Conservation (phyloP, 2,113 vertebrate species). For the Megaceryle maxima region DNA sequence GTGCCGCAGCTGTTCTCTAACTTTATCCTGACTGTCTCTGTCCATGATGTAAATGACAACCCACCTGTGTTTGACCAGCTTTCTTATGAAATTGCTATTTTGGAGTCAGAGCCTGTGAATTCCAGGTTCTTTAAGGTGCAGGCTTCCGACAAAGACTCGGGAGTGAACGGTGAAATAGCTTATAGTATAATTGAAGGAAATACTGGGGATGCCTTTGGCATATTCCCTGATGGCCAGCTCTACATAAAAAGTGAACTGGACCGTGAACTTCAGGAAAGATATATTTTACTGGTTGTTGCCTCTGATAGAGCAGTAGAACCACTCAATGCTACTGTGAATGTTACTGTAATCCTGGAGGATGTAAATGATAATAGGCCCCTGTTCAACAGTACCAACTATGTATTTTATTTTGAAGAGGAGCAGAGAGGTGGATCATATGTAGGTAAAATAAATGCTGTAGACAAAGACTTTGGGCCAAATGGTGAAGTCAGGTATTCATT, state of each 20-base stretch:
- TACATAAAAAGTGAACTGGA: constrained; percentile 96
- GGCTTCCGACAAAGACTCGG: constrained; percentile 92
- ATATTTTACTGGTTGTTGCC: constrained; percentile 86
- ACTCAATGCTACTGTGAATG: constrained; percentile 88
- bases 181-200: constrained; percentile 92
- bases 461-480: constrained; percentile 92
- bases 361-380: constrained; percentile 96
- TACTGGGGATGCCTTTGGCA: constrained; percentile 88
- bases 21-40: constrained; percentile 88
- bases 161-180: constrained; percentile 91
- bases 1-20: constrained; percentile 87
- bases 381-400: constrained; percentile 96
- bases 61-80: constrained; percentile 94
- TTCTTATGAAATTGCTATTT: constrained; percentile 92
- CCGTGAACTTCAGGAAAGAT: constrained; percentile 91
- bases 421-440: constrained; percentile 86
- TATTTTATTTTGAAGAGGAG: constrained; percentile 95
- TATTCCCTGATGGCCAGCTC: constrained; percentile 96
- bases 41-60: constrained; percentile 97
- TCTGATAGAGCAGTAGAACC: constrained; percentile 92
- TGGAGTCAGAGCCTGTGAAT: constrained; percentile 93
- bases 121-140: constrained; percentile 94
- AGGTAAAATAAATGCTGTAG: constrained; percentile 87
- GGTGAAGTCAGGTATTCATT: constrained; percentile 92
- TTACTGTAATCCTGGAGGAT: constrained; percentile 90